Conservation (phyloP, 2,888 invertebrate species). For the Corythucha ciliata region DNA sequence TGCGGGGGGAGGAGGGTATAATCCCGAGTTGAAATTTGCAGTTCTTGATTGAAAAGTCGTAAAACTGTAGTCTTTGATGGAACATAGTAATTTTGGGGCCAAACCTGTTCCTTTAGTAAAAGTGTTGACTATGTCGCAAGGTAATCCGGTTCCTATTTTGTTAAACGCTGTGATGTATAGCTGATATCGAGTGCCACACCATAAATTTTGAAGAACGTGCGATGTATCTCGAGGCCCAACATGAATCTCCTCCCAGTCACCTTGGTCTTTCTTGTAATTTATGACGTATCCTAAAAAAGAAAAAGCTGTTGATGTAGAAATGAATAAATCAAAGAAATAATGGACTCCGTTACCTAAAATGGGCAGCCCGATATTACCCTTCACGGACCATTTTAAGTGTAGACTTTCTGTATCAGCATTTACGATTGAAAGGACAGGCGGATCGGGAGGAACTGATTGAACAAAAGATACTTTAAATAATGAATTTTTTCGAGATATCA, state of each 20-base stretch:
- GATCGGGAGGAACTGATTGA: constrained; percentile 77
- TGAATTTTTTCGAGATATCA: background rate
- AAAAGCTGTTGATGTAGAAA: too few relatives aligned
- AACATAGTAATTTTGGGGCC: constrained; percentile 27
- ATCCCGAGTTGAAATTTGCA: background rate
- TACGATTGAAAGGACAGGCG: constrained; percentile 69
- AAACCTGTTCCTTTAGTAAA: constrained; percentile 70
- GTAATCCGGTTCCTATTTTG: constrained; percentile 78
- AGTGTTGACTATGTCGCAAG: constrained; percentile 78
- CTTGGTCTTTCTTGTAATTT: constrained; percentile 80
- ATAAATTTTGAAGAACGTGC: constrained; percentile 68
- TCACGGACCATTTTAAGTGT: constrained; percentile 70
- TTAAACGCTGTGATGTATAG: constrained; percentile 84
- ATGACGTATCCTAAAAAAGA: constrained; percentile 64
- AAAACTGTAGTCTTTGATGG: too few relatives aligned
- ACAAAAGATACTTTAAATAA: constrained; percentile 18
- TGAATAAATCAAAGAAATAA: background rate
- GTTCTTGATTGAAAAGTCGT: too few relatives aligned
- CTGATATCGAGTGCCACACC: constrained; percentile 82
- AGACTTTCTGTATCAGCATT: constrained; percentile 75
- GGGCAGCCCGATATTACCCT: constrained; percentile 71
- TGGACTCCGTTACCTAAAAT: constrained; percentile 47
- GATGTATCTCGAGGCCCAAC: constrained; percentile 72
- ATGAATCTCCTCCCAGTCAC: constrained; percentile 85
- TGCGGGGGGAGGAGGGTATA: background rate